These are phyloP conservation scores for Apamea monoglypha DNA, from an alignment of 2,888 invertebrate genomes.

Conservation along the genomic window DNA sequence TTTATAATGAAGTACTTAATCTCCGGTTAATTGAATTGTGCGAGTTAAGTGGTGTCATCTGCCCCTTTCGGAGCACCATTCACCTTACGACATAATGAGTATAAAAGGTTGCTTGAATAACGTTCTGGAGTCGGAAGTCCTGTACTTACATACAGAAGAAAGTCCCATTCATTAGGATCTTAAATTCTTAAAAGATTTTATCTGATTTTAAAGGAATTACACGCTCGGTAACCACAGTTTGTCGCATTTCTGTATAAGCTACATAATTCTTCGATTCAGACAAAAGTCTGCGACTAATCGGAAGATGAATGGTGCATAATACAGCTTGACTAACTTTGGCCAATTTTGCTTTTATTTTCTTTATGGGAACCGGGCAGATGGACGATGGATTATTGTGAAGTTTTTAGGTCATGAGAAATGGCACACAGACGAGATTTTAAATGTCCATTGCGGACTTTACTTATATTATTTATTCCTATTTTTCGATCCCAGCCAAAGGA, in stretches of 20 bases:
- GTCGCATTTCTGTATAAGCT: conserved; percentile 25
- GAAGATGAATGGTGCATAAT: conserved; percentile 47
- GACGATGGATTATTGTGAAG: conserved; percentile 1
- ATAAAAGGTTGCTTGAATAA: conserved; percentile 53
- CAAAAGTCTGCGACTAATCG: conserved; percentile 56
- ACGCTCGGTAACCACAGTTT: conserved; percentile 53
- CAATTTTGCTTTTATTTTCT: conserved; percentile 34
- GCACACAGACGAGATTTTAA: background rate
- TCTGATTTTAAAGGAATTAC: conserved; percentile 56
- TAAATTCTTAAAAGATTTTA: conserved; percentile 44
- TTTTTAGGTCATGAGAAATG: conserved; percentile 45
- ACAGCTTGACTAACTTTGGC: conserved; percentile 20
- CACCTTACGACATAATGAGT: conserved; percentile 56
- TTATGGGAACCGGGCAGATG: conserved; percentile 49
- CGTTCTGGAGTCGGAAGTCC: conserved; percentile 59
- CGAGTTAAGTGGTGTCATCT: conserved; percentile 70
- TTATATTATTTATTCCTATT: background rate
- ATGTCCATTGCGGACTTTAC: background rate
- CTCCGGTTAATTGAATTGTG: conserved; percentile 68
- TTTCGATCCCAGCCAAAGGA: background rate
- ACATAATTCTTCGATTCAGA: conserved; percentile 52
- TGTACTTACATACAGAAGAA: conserved; percentile 40
- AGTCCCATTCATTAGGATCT: conserved; percentile 58
- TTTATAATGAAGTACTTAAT: conserved; percentile 66
- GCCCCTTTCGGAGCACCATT: conserved; percentile 63